Conservation (phyloP, 2,113 vertebrate species). For the Zapornia atra region DNA sequence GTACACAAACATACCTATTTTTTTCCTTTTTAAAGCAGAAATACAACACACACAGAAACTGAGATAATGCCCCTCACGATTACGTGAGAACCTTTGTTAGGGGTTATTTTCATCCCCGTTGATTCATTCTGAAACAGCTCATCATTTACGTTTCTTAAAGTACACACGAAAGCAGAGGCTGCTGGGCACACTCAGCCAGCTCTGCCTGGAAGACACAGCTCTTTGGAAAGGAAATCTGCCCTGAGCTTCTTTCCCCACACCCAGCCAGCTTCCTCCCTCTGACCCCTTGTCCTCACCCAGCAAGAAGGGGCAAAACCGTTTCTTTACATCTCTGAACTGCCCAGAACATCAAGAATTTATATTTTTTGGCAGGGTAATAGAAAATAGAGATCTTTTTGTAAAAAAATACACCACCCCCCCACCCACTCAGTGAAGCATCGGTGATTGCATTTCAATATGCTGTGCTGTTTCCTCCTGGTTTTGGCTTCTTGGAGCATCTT, state of each 20-base stretch:
- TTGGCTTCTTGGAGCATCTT: not conserved
- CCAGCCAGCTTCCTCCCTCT: not conserved
- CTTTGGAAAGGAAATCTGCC: constrained; percentile 10
- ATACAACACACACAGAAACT: constrained; percentile 1
- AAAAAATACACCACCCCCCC: not conserved
- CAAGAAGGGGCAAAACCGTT: not conserved
- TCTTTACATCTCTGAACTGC: not conserved
- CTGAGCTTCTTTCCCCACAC: not conserved
- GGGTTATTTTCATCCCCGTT: constrained; percentile 32
- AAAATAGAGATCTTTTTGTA: not conserved
- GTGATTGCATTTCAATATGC: not conserved
- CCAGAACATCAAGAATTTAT: not conserved
- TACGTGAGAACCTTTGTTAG: constrained; percentile 2
- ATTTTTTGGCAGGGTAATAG: not conserved
- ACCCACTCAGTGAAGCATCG: not conserved
- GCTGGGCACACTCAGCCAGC: not conserved
- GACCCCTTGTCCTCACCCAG: not conserved
- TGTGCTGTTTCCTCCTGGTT: not conserved
- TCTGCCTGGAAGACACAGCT: not conserved
- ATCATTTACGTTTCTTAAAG: not conserved
- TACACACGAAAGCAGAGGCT: not conserved
- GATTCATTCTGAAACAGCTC: constrained; percentile 54
- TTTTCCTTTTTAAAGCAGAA: not conserved
- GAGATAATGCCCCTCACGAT: constrained; percentile 23
- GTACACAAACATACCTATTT: not conserved